Conservation (phyloP, 2,113 vertebrate species). For the Stegastes partitus region DNA sequence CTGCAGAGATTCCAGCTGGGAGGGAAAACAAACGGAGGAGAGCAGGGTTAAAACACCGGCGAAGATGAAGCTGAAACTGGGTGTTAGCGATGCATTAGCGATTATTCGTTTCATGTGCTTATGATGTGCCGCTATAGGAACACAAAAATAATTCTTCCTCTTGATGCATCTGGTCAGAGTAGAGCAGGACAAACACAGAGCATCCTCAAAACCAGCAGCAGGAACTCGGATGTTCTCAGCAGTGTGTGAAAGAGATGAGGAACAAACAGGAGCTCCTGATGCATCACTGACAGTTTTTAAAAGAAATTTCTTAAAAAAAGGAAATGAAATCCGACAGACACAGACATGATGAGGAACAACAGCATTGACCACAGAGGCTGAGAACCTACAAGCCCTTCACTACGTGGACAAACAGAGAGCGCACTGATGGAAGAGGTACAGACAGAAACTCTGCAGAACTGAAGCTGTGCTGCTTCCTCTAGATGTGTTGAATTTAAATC, state of each 20-base stretch:
- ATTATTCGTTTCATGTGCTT: no score
- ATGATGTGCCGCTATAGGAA: not conserved
- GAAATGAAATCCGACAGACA: slow-evolving; percentile 34
- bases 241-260: not conserved
- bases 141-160: not conserved
- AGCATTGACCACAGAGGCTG: not conserved
- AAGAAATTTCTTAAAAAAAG: slow-evolving; percentile 13
- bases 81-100: not conserved
- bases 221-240: not conserved
- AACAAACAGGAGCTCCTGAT: not conserved
- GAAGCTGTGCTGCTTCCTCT: no score
- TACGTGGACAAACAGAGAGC: not conserved
- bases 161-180: not conserved
- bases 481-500: no score
- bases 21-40: not conserved
- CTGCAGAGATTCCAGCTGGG: slow-evolving; percentile 82
- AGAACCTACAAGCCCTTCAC: slow-evolving; percentile 4
- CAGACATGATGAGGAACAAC: not conserved
- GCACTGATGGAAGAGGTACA: not conserved
- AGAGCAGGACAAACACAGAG: not conserved
- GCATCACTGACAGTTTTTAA: not conserved
- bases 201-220: not conserved
- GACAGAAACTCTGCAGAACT: not conserved
- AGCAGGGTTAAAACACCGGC: not conserved
- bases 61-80: not conserved